Evolutionary conservation across 2,113 vertebrate species (phyloP).

Genomic region (Steatornis caripensis): DNA sequence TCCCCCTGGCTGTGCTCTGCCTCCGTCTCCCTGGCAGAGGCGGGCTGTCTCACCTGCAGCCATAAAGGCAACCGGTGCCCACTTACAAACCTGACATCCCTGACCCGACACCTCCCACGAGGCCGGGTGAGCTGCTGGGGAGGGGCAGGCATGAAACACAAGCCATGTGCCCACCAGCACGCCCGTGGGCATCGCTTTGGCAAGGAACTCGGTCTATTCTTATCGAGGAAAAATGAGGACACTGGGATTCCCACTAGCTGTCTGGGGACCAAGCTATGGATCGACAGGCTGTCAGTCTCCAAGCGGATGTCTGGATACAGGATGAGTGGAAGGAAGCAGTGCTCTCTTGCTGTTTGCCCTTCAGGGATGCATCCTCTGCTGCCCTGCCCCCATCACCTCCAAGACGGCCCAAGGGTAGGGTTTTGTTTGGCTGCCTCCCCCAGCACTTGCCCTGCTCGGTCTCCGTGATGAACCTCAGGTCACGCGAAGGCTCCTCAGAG

Average conservation of each 20-base stretch:
- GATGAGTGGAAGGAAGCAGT: not conserved
- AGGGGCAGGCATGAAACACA: not conserved
- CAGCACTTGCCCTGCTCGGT: fast-evolving
- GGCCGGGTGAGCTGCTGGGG: not conserved
- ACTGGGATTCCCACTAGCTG: slow-evolving; percentile 30
- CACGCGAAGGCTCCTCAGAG: not conserved
- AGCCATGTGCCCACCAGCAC: not conserved
- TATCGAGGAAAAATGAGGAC: slow-evolving; percentile 22
- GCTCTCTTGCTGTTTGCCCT: not conserved
- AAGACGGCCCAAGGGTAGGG: not conserved
- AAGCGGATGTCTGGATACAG: not conserved
- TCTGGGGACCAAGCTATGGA: not conserved
- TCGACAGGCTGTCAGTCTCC: not conserved
- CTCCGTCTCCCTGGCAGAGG: not conserved
- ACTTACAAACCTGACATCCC: not conserved
- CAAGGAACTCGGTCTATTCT: not conserved
- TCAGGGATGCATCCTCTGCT: not conserved
- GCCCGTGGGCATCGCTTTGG: not conserved
- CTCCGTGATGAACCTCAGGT: not conserved
- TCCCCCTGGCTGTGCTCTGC: not conserved
- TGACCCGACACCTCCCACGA: not conserved
- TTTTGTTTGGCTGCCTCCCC: not conserved
- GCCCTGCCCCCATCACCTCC: not conserved
- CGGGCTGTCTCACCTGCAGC: not conserved
- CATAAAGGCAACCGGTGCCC: not conserved